A percentile compares a stretch with the other conserved stretches of the same genome.
These are phyloP conservation scores for Blastomussa wellsi DNA, from an alignment of 92 coral and sea anemone species.

Conservation along the genomic window DNA sequence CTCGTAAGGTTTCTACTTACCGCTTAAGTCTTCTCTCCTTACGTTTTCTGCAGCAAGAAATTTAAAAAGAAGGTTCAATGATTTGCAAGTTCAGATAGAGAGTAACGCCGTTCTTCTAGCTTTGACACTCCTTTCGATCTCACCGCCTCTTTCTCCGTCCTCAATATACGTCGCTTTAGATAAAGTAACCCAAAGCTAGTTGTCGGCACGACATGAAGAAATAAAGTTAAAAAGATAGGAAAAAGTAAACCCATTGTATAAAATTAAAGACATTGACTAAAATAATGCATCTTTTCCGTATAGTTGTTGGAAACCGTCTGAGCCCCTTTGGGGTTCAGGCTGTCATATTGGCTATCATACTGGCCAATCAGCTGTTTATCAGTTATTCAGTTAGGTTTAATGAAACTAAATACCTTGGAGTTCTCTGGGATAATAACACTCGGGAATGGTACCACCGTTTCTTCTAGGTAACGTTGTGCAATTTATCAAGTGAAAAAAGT, in stretches of 20 bases:
- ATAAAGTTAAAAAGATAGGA: no score
- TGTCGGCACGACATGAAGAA: no score
- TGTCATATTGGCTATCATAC: no score
- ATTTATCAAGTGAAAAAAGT: constrained; percentile 28
- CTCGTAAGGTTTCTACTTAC: background rate
- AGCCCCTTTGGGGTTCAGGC: no score
- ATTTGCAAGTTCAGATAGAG: background rate
- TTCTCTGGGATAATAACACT: constrained; percentile 61
- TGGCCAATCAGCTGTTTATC: background rate
- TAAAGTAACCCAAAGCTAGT: no score
- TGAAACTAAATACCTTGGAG: constrained; percentile 1
- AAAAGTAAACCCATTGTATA: no score
- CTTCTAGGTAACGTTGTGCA: constrained; percentile 61
- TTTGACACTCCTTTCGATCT: no score
- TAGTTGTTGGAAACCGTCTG: no score
- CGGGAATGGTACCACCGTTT: constrained; percentile 68
- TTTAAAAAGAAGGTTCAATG: background rate
- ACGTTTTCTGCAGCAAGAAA: background rate
- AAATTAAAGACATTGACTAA: no score
- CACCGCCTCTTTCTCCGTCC: no score
- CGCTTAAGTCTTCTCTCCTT: background rate
- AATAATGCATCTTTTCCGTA: no score
- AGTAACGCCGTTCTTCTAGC: background rate
- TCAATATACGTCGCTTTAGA: no score
- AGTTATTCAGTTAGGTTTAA: background rate